phyloP scores from a whole-genome alignment of 2,797 vertebrate genomes.

The Crocodylus rhombifer region DNA sequence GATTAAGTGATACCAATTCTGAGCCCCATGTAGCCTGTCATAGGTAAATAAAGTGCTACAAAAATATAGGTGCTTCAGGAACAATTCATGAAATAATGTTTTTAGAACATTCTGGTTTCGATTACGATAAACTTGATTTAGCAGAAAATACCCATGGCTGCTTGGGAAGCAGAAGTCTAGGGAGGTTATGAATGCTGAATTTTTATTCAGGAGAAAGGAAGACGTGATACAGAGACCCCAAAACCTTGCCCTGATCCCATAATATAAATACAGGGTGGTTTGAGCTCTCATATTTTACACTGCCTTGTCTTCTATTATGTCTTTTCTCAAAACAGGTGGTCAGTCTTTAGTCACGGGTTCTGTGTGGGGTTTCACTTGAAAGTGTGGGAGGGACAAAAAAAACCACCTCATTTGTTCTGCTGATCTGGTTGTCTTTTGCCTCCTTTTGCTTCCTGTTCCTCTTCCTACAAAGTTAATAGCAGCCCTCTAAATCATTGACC shows the following conservation, averaged over 20 bases:
- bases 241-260: background rate
- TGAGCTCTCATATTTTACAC: rapidly evolving
- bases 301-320: rapidly evolving
- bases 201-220: background rate
- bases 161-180: background rate
- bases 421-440: background rate
- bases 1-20: slow-evolving; percentile 20
- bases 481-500: background rate
- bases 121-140: slow-evolving; percentile 32
- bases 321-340: background rate
- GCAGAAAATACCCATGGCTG: background rate
- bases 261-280: background rate
- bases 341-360: background rate
- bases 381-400: background rate
- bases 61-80: slow-evolving; percentile 57
- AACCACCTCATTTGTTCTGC: background rate
- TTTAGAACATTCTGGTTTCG: background rate
- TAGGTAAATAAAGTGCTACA: slow-evolving; percentile 21
- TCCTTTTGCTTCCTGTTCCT: background rate
- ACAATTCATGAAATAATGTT: background rate
- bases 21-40: background rate
- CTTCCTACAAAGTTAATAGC: background rate
- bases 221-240: background rate
- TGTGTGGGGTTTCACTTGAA: background rate
- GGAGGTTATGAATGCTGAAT: background rate